These are phyloP conservation scores for Cryptoblepharus egeriae DNA, from an alignment of 2,797 vertebrate species.

Conservation along the genomic window DNA sequence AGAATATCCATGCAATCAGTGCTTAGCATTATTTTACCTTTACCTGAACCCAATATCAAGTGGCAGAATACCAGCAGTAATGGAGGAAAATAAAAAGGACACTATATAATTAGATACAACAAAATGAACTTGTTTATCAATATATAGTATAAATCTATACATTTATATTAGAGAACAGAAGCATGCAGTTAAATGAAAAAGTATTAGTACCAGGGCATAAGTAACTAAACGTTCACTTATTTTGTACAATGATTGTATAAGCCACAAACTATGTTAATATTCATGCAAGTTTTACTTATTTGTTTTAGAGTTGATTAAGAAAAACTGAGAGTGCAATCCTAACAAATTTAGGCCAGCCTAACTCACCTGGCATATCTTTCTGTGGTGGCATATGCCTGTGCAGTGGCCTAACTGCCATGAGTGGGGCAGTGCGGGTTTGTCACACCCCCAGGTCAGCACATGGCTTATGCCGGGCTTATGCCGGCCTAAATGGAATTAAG, in stretches of 20 bases:
- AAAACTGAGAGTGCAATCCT: too few species aligned
- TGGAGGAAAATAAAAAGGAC: conserved; percentile 83
- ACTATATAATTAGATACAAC: conserved; percentile 80
- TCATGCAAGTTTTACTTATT: conserved; percentile 55
- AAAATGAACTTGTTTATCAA: conserved; percentile 57
- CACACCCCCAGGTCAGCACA: too few species aligned
- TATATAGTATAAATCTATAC: conserved; percentile 36
- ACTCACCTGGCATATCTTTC: too few species aligned
- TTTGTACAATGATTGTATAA: conserved; percentile 42
- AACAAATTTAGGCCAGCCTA: too few species aligned
- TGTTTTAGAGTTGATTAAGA: conserved; percentile 35
- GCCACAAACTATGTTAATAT: conserved; percentile 43
- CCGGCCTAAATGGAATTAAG: too few species aligned
- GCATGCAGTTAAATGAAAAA: conserved; percentile 70
- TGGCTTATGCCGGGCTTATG: too few species aligned
- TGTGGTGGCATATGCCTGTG: too few species aligned
- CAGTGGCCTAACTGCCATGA: too few species aligned
- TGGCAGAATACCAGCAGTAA: conserved; percentile 86
- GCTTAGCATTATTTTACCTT: conserved; percentile 89
- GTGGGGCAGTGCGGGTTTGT: too few species aligned
- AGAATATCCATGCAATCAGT: conserved; percentile 73
- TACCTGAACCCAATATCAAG: conserved; percentile 88
- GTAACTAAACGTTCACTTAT: conserved; percentile 33
- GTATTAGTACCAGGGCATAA: conserved; percentile 47
- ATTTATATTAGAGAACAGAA: conserved; percentile 61